These are phyloP conservation scores for Artemia sp. DNA, from an alignment of 2,888 invertebrate species.

Conservation along the genomic window DNA sequence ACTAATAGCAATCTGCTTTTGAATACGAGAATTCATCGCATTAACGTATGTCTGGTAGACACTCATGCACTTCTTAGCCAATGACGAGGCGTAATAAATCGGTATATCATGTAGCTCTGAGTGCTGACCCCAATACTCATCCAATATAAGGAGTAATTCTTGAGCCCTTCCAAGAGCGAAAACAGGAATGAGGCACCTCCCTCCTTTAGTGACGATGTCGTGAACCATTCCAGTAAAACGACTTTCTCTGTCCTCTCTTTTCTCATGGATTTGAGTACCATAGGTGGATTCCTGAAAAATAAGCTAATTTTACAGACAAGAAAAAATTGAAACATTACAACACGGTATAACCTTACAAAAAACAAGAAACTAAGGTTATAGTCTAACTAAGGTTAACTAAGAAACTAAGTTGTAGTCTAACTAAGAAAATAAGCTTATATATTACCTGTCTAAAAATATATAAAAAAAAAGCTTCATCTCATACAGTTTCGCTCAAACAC, in stretches of 20 bases:
- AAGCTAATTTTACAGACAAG: not conserved
- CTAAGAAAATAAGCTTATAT: too few relatives aligned
- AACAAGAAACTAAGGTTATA: too few relatives aligned
- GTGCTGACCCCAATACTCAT: constrained; percentile 95
- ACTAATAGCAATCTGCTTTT: constrained; percentile 86
- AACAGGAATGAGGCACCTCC: constrained; percentile 92
- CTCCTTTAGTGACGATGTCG: constrained; percentile 91
- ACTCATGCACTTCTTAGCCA: constrained; percentile 99
- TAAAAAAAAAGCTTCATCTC: too few relatives aligned
- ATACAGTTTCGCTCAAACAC: too few relatives aligned
- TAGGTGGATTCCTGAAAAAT: constrained; percentile 79
- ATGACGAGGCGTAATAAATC: constrained; percentile 95
- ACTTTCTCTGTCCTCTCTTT: constrained; percentile 84
- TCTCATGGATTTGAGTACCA: constrained; percentile 97
- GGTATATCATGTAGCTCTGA: constrained; percentile 95
- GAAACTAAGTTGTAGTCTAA: too few relatives aligned
- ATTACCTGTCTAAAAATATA: too few relatives aligned
- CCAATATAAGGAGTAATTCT: constrained; percentile 77
- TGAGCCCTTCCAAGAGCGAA: constrained; percentile 96
- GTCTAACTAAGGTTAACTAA: too few relatives aligned
- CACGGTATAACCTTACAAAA: too few relatives aligned
- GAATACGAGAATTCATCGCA: constrained; percentile 96
- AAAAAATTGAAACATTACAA: too few relatives aligned
- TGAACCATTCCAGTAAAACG: constrained; percentile 83
- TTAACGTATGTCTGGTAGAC: constrained; percentile 99